Conservation (phyloP, 2,888 invertebrate species). For the Bembecia ichneumoniformis region DNA sequence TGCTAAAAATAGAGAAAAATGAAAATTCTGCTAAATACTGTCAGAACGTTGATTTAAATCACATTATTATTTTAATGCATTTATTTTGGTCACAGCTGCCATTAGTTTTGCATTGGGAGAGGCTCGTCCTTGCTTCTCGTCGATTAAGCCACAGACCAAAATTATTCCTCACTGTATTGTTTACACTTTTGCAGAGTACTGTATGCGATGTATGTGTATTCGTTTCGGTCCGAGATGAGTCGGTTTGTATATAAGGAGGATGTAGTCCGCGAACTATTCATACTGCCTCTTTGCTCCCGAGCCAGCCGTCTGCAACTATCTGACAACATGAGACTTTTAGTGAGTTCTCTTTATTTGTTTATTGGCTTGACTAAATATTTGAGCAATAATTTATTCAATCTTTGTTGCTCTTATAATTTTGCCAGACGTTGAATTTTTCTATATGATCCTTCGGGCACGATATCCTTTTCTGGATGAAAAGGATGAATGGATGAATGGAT, state of each 20-base stretch:
- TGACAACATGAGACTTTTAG: conserved; percentile 38
- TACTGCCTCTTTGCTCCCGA: conserved; percentile 17
- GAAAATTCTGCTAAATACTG: no score
- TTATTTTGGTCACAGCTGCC: no score
- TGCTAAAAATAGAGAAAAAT: no score
- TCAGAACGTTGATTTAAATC: no score
- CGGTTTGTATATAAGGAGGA: conserved; percentile 30
- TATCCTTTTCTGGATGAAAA: no score
- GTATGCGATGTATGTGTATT: not conserved
- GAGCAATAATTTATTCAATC: no score
- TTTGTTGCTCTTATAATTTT: no score
- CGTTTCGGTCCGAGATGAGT: not conserved
- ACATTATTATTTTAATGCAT: no score
- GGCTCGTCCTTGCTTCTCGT: not conserved
- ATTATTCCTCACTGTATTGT: not conserved
- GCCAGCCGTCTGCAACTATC: conserved; percentile 8
- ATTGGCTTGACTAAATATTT: no score
- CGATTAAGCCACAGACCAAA: not conserved
- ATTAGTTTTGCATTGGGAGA: not conserved
- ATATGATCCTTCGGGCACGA: no score
- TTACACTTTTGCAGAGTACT: not conserved
- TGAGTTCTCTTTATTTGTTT: conserved; percentile 25
- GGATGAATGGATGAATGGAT: no score
- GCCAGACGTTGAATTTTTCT: no score
- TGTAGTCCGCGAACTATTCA: conserved; percentile 11